These are phyloP conservation scores for Scarus forsteni DNA, from an alignment of 2,797 vertebrate species.

Conservation along the genomic window DNA sequence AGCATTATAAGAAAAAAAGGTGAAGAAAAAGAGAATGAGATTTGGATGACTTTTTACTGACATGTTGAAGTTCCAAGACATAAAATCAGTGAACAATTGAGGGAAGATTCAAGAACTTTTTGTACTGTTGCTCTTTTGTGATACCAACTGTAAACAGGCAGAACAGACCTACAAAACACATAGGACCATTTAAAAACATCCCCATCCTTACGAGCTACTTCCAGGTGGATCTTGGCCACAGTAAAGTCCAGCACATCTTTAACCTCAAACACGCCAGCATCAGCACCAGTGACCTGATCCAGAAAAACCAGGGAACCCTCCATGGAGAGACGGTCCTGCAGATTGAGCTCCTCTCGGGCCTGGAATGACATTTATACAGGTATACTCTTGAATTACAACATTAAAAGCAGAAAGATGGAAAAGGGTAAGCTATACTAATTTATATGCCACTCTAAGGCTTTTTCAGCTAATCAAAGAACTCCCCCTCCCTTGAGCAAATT, in stretches of 20 bases:
- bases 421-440: background rate
- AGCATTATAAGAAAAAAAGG: constrained; percentile 13
- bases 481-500: too few species aligned
- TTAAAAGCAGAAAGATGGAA: too few species aligned
- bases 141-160: background rate
- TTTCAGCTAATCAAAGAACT: too few species aligned
- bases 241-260: constrained; percentile 75
- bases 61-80: constrained; percentile 26
- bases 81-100: constrained; percentile 21
- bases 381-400: background rate
- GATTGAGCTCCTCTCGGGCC: constrained; percentile 53
- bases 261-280: constrained; percentile 77
- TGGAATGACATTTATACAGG: constrained; percentile 22
- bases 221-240: constrained; percentile 75
- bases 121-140: background rate
- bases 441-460: constrained; percentile 3
- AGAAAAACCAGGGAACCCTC: constrained; percentile 76
- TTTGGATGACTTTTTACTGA: constrained; percentile 53
- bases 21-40: constrained; percentile 32
- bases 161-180: background rate
- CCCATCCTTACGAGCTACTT: constrained; percentile 72
- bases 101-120: too few species aligned
- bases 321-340: constrained; percentile 74
- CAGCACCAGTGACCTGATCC: constrained; percentile 70
- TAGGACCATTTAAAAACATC: background rate